Base-by-base conservation (phyloP, 2,888 invertebrate genomes). In the Epsilonema sp. region DNA sequence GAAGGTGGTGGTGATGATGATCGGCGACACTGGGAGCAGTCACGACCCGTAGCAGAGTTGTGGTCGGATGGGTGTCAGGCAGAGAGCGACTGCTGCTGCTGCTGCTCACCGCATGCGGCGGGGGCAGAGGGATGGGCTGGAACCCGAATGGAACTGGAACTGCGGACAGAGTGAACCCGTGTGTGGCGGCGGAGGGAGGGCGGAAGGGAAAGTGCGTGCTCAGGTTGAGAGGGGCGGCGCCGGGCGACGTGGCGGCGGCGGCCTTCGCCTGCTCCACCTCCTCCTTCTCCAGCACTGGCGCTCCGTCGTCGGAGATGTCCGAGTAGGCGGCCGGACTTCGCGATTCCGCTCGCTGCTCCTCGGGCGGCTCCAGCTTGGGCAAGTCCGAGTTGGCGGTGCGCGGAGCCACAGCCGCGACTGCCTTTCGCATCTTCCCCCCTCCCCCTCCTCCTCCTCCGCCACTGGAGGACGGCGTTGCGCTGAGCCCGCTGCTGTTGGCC, bases 221-320 rank as follows among this genome's bases (percentile, higher is more conserved):
- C n/a, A n/a, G n/a, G n/a, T n/a, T n/a, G n/a, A n/a, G n/a, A n/a
- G n/a, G n/a, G n/a, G n/a, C n/a, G n/a, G n/a, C n/a, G n/a, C n/a
- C n/a, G 31, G 31, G 31, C 31, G 31, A 16, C 31, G 31, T 31
- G 31, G 31, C 31, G 16, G 31, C 31, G 31, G 31, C 8, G 16
- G 31, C 8, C 8, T 8, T 8, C 31, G 16, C 31, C 16, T 31
- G 8, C 8, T 31, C 31, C 31, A 11, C 8, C 43, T 21, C 21
- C n/a, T 43, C 43, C n/a, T 36, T 36, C 36, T 43, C 43, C 3
- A 43, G 43, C 13, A 43, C 36, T 2, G 43, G 43, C 16, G 44
- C 37, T 2, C 25, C 37, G 25, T 44, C 44, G 20, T 44, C 44
- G 37, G n/a, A n/a, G 23, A 44, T 44, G 36, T 44, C 44, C 2